phyloP scores from a whole-genome alignment of 2,888 invertebrate genomes.

The Glaucopsyche alexis region DNA sequence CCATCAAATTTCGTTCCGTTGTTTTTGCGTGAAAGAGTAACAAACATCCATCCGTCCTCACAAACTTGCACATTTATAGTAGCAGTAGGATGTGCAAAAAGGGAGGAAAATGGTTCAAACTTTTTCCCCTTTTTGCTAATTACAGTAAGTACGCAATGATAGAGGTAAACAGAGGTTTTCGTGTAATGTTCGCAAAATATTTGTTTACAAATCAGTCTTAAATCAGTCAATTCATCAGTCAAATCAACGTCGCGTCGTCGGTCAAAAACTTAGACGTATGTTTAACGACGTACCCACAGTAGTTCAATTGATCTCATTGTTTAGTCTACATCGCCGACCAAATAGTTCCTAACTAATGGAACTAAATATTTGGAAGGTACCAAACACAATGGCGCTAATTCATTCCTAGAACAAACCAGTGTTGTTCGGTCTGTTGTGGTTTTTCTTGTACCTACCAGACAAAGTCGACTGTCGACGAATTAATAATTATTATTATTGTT shows the following conservation, averaged over 20 bases:
- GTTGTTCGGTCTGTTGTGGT: constrained; percentile 29
- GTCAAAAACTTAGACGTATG: constrained; percentile 49
- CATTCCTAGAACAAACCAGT: constrained; percentile 23
- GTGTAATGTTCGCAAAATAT: not conserved
- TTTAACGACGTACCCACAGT: constrained; percentile 38
- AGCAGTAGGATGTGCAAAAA: no score
- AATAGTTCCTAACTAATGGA: constrained; percentile 46
- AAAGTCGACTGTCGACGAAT: not conserved
- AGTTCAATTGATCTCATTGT: constrained; percentile 73
- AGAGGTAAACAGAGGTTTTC: not conserved
- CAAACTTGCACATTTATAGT: no score
- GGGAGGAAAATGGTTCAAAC: no score
- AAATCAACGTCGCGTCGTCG: constrained; percentile 57
- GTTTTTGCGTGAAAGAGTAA: no score
- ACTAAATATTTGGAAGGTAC: constrained; percentile 33
- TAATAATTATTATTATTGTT: not conserved
- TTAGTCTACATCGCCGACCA: constrained; percentile 69
- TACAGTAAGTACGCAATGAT: not conserved
- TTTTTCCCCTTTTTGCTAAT: no score
- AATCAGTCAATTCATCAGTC: constrained; percentile 29
- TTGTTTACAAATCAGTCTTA: not conserved
- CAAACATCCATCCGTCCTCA: no score
- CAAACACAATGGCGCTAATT: constrained; percentile 29
- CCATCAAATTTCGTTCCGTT: no score
- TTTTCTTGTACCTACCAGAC: not conserved